Evolutionary conservation across 2,113 vertebrate genomes (phyloP).

Genomic region (Saccopteryx leptura): DNA sequence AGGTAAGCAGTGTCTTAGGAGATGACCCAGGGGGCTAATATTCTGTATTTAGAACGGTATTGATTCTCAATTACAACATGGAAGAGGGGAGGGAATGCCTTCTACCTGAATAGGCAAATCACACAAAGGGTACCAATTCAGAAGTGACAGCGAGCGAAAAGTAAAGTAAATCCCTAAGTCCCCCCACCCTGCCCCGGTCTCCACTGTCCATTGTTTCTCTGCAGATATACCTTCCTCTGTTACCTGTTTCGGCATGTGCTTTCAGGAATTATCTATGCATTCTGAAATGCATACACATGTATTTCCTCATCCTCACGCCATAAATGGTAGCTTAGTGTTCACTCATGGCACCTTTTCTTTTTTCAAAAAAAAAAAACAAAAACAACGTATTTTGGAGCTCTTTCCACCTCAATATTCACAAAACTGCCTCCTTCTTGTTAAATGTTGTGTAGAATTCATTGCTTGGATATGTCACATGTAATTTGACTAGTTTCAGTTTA

Average conservation of each 20-base stretch:
- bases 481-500: constrained; percentile 56
- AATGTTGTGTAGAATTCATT: not conserved
- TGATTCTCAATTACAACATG: not conserved
- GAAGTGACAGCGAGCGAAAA: not conserved
- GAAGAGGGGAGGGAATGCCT: not conserved
- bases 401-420: not conserved
- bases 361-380: too few relatives aligned
- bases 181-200: not conserved
- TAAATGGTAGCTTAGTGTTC: not conserved
- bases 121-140: not conserved
- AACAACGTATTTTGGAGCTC: not conserved
- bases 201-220: not conserved
- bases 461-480: not conserved
- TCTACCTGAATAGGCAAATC: not conserved
- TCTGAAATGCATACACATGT: not conserved
- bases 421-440: not conserved
- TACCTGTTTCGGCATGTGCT: not conserved
- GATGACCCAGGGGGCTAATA: not conserved
- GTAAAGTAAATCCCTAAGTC: not conserved
- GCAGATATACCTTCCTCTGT: not conserved
- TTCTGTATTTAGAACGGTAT: constrained; percentile 19
- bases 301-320: not conserved
- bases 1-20: not conserved
- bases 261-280: not conserved
- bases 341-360: not conserved